Percentiles rank a stretch among this genome's conserved stretches.
These are phyloP conservation scores for Micromesistius poutassou DNA, from an alignment of 2,797 vertebrate species.

Conservation along the genomic window DNA sequence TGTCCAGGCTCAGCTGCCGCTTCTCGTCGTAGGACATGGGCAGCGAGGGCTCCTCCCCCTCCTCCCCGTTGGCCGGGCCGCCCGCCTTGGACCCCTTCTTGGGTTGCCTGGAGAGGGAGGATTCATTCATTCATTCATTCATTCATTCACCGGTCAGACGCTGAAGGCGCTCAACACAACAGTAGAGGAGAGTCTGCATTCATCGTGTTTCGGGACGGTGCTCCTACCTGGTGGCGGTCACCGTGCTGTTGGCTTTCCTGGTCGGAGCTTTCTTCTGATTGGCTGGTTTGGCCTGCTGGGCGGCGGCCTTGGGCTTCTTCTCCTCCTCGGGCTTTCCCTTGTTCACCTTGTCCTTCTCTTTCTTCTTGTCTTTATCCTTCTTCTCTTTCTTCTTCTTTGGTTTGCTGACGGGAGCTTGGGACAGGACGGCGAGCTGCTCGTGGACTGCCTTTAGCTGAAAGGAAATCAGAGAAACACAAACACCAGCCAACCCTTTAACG, in stretches of 20 bases:
- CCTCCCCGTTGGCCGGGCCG: constrained; percentile 80
- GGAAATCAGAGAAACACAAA: constrained; percentile 12
- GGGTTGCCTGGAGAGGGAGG: constrained; percentile 76
- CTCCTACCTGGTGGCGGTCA: constrained; percentile 77
- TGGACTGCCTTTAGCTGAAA: constrained; percentile 93
- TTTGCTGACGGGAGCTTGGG: constrained; percentile 96
- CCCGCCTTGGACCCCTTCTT: constrained; percentile 84
- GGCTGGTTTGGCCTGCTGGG: constrained; percentile 78
- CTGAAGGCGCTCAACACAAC: neutral
- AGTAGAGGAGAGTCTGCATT: neutral
- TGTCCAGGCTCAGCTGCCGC: constrained; percentile 93
- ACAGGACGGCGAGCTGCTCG: constrained; percentile 94
- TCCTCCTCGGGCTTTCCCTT: constrained; percentile 83
- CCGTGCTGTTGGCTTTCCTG: constrained; percentile 90
- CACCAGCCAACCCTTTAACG: neutral
- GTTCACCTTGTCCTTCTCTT: constrained; percentile 80
- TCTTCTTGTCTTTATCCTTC: constrained; percentile 92
- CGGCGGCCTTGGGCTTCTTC: constrained; percentile 79
- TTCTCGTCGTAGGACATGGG: constrained; percentile 98
- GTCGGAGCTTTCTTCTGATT: constrained; percentile 86
- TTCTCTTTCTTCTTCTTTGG: constrained; percentile 99
- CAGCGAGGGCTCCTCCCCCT: constrained; percentile 87
- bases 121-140: too few relatives aligned
- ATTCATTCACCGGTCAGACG: neutral
- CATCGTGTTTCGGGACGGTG: neutral